A percentile compares a stretch with the other conserved stretches of the same genome.
phyloP scores from a whole-genome alignment of 2,797 vertebrate genomes.

The Champsocephalus gunnari region DNA sequence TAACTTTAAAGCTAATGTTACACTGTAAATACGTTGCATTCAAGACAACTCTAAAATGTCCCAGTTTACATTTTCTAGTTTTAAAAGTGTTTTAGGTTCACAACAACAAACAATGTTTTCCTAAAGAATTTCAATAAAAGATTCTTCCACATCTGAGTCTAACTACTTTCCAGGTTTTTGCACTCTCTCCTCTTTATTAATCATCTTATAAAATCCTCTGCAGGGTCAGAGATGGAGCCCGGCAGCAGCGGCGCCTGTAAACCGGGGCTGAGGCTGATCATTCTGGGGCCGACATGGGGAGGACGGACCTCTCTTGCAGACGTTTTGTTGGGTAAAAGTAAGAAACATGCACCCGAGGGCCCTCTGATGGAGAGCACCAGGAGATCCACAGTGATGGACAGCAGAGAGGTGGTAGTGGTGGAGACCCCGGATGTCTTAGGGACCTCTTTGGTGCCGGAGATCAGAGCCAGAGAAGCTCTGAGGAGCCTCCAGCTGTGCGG shows the following conservation, averaged over 20 bases:
- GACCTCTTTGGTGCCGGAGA: slow-evolving; percentile 32
- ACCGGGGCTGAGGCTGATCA: slow-evolving; percentile 68
- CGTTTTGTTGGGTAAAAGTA: slow-evolving; percentile 56
- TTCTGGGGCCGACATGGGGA: slow-evolving; percentile 69
- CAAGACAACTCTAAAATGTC: no score
- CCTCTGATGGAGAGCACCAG: slow-evolving; percentile 55
- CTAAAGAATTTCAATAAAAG: no score
- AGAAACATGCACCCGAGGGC: not conserved
- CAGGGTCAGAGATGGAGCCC: slow-evolving; percentile 42
- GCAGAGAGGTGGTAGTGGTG: slow-evolving; percentile 64
- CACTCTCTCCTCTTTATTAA: not conserved
- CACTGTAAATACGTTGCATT: no score
- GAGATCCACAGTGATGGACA: slow-evolving; percentile 45
- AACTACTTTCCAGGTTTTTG: no score
- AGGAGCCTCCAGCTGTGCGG: slow-evolving; percentile 74
- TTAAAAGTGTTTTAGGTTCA: no score
- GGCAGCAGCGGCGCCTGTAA: slow-evolving; percentile 15
- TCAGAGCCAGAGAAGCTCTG: slow-evolving; percentile 73
- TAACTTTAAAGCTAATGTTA: no score
- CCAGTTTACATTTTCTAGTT: no score
- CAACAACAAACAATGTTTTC: no score
- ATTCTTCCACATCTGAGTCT: no score
- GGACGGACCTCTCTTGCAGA: slow-evolving; percentile 61
- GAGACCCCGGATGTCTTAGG: slow-evolving; percentile 79
- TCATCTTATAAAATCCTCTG: not conserved